These are phyloP conservation scores for Notoglanidium macrostoma DNA, from an alignment of 2,797 vertebrate species.

Conservation along the genomic window DNA sequence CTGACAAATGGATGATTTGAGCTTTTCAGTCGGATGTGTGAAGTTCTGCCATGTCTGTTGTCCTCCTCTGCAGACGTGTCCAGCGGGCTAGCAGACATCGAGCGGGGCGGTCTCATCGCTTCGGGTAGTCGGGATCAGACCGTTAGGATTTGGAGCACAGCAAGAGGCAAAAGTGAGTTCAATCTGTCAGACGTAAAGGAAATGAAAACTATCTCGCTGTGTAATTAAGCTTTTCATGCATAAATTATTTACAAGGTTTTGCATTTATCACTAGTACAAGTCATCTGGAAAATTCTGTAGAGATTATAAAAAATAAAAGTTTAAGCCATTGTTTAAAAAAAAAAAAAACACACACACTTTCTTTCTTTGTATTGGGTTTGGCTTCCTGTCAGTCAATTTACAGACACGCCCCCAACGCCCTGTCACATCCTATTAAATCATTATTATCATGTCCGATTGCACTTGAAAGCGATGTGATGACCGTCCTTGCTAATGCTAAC, in stretches of 20 bases:
- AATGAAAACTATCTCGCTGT: neutral
- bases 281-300: neutral
- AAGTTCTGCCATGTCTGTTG: neutral
- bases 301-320: no score
- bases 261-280: neutral
- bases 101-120: conserved; percentile 82
- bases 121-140: conserved; percentile 98
- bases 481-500: no score
- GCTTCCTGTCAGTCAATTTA: neutral
- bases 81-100: conserved; percentile 66
- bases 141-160: conserved; percentile 88
- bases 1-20: neutral
- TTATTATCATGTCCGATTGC: neutral
- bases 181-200: neutral
- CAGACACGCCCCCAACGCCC: neutral
- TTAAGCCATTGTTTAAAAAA: no score
- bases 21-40: neutral
- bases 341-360: no score
- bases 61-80: conserved; percentile 50
- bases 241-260: neutral
- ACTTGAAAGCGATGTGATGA: neutral
- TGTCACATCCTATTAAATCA: no score
- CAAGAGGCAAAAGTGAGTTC: conserved; percentile 83
- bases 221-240: neutral
- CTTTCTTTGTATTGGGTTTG: neutral